These are phyloP conservation scores for Percina caprodes DNA, from an alignment of 2,113 vertebrate species.

Conservation along the genomic window DNA sequence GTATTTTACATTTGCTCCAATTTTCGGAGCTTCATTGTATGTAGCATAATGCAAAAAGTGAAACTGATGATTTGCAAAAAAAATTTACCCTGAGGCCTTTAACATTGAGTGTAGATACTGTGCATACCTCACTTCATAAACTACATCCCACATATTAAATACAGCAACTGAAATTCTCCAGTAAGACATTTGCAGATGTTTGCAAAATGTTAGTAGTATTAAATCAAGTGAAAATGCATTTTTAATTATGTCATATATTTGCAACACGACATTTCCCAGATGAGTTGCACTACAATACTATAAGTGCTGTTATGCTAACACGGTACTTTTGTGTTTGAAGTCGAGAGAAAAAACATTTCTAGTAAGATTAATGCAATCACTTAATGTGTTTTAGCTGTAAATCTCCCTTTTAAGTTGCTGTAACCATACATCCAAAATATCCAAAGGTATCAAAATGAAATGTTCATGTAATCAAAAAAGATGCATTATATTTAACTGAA, in stretches of 20 bases:
- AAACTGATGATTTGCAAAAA: constrained; percentile 61
- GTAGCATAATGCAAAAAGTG: constrained; percentile 23
- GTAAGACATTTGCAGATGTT: constrained; percentile 40
- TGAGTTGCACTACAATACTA: not conserved
- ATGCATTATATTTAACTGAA: not conserved
- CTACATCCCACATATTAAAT: constrained; percentile 26
- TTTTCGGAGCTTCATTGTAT: constrained; percentile 31
- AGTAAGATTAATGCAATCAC: not conserved
- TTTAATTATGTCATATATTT: constrained; percentile 15
- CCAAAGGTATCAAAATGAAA: not conserved
- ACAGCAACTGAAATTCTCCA: constrained; percentile 19
- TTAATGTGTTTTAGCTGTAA: not conserved
- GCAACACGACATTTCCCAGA: not conserved
- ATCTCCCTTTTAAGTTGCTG: not conserved
- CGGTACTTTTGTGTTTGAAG: not conserved
- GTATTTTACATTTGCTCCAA: constrained; percentile 57
- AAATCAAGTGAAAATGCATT: constrained; percentile 25
- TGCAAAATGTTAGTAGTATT: constrained; percentile 3
- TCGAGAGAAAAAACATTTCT: not conserved
- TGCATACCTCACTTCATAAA: constrained; percentile 33
- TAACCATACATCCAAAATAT: constrained; percentile 2
- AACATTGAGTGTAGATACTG: constrained; percentile 47
- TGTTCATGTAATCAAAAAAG: not conserved
- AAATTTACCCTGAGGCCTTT: constrained; percentile 38
- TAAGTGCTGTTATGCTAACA: not conserved